Evolutionary conservation across 2,888 invertebrate species (phyloP).

Genomic region (Brachynemurus nebulosus): DNA sequence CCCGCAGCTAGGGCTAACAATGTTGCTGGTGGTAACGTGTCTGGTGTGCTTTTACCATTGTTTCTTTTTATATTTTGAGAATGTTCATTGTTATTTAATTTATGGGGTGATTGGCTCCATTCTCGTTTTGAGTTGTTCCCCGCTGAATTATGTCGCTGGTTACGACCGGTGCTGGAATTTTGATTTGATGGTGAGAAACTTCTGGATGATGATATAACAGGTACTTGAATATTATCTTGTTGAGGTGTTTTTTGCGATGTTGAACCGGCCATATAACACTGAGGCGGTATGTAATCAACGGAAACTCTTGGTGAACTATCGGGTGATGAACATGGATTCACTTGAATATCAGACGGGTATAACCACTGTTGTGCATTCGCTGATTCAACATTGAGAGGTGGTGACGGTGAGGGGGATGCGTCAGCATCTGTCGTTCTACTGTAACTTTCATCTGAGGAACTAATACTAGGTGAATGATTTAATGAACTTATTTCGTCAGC

Average conservation of each 20-base stretch:
- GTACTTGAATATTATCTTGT: conserved; percentile 12
- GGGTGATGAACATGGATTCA: conserved; percentile 31
- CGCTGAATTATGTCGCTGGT: conserved; percentile 7
- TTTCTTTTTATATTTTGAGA: conserved; percentile 2
- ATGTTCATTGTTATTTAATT: conserved; percentile 11
- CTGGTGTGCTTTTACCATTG: conserved; percentile 12
- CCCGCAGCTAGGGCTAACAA: conserved; percentile 36
- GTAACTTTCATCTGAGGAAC: conserved; percentile 75
- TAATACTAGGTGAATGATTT: conserved; percentile 68
- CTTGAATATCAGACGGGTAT: conserved; percentile 48
- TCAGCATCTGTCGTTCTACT: conserved; percentile 66
- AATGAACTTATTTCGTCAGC: conserved; percentile 72
- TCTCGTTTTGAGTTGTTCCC: conserved; percentile 8
- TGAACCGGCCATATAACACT: conserved; percentile 28
- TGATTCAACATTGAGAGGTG: conserved; percentile 23
- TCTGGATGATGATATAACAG: conserved; percentile 19
- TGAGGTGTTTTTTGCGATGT: conserved; percentile 10
- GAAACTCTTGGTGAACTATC: conserved; percentile 35
- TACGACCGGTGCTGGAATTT: conserved; percentile 6
- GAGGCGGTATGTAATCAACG: conserved; percentile 36
- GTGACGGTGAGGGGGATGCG: conserved; percentile 38
- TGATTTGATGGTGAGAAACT: conserved; percentile 23
- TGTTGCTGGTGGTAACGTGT: conserved; percentile 39
- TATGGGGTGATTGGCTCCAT: conserved; percentile 13
- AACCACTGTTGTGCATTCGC: conserved; percentile 41